Percentiles rank a stretch among this genome's conserved stretches.
phyloP scores from a whole-genome alignment of 2,888 invertebrate genomes.

The Amphimallon solstitiale region DNA sequence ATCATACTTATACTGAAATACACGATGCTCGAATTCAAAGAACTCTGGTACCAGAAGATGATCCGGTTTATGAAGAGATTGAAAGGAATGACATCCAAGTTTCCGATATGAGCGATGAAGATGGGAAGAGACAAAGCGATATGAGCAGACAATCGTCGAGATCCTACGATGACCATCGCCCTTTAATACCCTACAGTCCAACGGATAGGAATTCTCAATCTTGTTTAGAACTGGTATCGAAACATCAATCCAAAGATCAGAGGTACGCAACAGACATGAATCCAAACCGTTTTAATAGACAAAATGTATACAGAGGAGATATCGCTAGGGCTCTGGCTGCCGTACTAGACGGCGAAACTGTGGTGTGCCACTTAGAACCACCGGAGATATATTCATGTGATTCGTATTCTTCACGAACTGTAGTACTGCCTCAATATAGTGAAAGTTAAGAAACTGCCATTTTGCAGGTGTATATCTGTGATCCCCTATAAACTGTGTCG shows the following conservation, averaged over 20 bases:
- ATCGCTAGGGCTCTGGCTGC: conserved; percentile 75
- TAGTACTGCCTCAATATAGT: conserved; percentile 71
- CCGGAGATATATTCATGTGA: conserved; percentile 65
- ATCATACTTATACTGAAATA: conserved; percentile 84
- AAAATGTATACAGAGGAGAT: conserved; percentile 68
- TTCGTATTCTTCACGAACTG: conserved; percentile 67
- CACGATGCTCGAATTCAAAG: conserved; percentile 64
- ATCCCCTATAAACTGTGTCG: conserved; percentile 59
- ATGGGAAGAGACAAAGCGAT: conserved; percentile 77
- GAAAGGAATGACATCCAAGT: conserved; percentile 78
- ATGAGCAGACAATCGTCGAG: conserved; percentile 77
- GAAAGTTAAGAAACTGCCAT: conserved; percentile 68
- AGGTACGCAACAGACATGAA: conserved; percentile 65
- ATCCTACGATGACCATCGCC: conserved; percentile 83
- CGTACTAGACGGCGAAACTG: conserved; percentile 85
- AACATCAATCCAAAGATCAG: conserved; percentile 60
- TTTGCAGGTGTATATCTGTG: conserved; percentile 65
- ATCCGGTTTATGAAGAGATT: conserved; percentile 85
- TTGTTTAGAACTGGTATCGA: conserved; percentile 56
- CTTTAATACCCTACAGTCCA: conserved; percentile 82
- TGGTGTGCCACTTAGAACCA: conserved; percentile 87
- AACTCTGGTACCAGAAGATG: conserved; percentile 73
- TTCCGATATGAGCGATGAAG: conserved; percentile 83
- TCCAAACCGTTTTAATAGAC: conserved; percentile 66
- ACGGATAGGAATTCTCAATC: conserved; percentile 66